These are phyloP conservation scores for Trichogramma evanescens DNA, from an alignment of 2,888 invertebrate genomes.

Conservation along the genomic window DNA sequence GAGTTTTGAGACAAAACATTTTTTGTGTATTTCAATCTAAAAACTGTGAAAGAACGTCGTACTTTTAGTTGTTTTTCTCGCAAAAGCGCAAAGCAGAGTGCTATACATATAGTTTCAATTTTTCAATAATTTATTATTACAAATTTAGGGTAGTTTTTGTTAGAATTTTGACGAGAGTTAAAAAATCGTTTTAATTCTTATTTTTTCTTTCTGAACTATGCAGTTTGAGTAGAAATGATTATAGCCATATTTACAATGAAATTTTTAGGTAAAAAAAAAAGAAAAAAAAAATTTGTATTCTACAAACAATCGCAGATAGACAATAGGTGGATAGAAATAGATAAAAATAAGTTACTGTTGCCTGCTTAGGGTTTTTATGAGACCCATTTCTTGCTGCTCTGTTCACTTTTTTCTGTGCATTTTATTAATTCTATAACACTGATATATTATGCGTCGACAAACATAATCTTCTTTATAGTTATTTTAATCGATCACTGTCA, in stretches of 20 bases:
- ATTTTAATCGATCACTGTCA: not conserved
- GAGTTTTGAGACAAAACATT: not conserved
- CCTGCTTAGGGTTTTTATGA: slow-evolving; percentile 6
- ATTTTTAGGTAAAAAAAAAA: not conserved
- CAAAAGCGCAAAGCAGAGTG: slow-evolving; percentile 18
- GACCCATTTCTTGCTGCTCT: slow-evolving; percentile 11
- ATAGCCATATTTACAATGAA: not conserved
- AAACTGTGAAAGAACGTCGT: slow-evolving; percentile 7
- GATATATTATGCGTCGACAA: no score
- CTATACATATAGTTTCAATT: slow-evolving; percentile 11
- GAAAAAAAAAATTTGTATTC: not conserved
- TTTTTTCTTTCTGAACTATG: not conserved
- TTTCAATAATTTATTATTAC: slow-evolving; percentile 9
- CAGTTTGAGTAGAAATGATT: not conserved
- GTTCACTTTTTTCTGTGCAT: slow-evolving; percentile 3
- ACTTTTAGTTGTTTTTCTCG: slow-evolving; percentile 15
- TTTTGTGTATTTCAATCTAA: slow-evolving; percentile 6
- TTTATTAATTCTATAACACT: not conserved
- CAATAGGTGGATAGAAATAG: slow-evolving; percentile 1
- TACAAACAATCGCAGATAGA: not conserved
- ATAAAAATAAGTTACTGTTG: slow-evolving; percentile 14
- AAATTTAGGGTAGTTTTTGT: slow-evolving; percentile 9
- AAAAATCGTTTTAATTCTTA: not conserved
- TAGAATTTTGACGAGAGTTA: slow-evolving; percentile 7
- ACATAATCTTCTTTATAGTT: not conserved